Conservation (phyloP, 2,797 vertebrate genomes). For the Microctenopoma steveboyesi region DNA sequence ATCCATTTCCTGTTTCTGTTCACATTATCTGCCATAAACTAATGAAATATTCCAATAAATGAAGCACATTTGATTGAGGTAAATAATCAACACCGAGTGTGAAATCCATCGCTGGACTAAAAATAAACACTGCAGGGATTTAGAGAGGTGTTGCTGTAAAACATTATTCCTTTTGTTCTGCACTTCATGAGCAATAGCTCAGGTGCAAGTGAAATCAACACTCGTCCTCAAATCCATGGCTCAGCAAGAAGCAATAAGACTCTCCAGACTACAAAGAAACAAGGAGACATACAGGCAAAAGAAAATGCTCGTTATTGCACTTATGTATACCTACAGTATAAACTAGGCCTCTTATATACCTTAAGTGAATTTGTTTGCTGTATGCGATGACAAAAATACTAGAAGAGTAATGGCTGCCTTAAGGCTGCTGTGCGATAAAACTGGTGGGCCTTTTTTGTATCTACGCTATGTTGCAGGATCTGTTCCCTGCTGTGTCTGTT, state of each 20-base stretch:
- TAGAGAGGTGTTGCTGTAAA: background rate
- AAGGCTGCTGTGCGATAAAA: background rate
- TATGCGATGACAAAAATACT: background rate
- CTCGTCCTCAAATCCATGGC: background rate
- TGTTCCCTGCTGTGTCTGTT: conserved; percentile 11
- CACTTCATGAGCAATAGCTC: conserved; percentile 2
- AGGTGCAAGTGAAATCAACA: conserved; percentile 1
- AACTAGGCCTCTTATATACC: background rate
- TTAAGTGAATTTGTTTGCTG: background rate
- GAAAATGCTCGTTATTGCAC: background rate
- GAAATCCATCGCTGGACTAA: background rate
- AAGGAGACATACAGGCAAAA: background rate
- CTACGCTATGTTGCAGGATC: conserved; percentile 2
- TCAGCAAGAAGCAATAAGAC: background rate
- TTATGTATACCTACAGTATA: background rate
- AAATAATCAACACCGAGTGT: background rate
- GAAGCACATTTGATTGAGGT: background rate
- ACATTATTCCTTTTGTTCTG: background rate
- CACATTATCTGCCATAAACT: background rate
- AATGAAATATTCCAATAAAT: background rate
- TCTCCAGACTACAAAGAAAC: background rate
- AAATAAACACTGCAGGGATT: background rate
- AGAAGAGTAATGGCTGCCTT: conserved; percentile 7
- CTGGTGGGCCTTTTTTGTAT: background rate
- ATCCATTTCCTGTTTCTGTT: background rate